These are phyloP conservation scores for Vireo griseus DNA, from an alignment of 2,797 vertebrate genomes.

Conservation along the genomic window DNA sequence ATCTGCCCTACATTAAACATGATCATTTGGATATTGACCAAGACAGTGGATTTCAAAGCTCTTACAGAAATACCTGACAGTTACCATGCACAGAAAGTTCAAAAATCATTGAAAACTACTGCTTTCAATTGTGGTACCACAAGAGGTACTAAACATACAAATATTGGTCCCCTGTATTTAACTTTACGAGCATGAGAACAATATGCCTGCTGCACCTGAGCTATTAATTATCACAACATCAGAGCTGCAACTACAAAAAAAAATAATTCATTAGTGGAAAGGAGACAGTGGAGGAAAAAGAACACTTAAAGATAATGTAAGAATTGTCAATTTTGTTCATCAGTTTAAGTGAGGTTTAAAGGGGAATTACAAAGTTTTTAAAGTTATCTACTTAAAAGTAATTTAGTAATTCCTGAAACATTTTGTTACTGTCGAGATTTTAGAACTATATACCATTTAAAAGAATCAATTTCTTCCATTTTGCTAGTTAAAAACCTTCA, in stretches of 20 bases:
- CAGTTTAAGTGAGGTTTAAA: not conserved
- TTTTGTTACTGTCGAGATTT: not conserved
- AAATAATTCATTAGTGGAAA: not conserved
- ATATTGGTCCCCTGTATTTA: not conserved
- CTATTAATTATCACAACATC: not conserved
- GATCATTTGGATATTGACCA: not conserved
- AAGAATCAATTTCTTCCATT: not conserved
- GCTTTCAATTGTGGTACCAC: not conserved
- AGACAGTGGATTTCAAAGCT: not conserved
- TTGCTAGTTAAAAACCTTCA: not conserved
- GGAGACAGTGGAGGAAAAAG: not conserved
- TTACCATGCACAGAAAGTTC: not conserved
- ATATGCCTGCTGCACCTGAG: not conserved
- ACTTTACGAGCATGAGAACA: not conserved
- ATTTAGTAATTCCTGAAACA: not conserved
- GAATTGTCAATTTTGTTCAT: not conserved
- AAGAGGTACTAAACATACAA: not conserved
- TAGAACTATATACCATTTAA: not conserved
- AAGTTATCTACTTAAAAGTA: not conserved
- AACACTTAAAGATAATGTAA: not conserved
- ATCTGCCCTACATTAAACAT: not conserved
- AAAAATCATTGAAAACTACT: not conserved
- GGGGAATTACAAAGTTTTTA: not conserved
- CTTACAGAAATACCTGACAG: not conserved
- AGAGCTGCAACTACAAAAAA: not conserved